Evolutionary conservation across 2,888 invertebrate species (phyloP).

Genomic region (Entomobrya multifasciata): DNA sequence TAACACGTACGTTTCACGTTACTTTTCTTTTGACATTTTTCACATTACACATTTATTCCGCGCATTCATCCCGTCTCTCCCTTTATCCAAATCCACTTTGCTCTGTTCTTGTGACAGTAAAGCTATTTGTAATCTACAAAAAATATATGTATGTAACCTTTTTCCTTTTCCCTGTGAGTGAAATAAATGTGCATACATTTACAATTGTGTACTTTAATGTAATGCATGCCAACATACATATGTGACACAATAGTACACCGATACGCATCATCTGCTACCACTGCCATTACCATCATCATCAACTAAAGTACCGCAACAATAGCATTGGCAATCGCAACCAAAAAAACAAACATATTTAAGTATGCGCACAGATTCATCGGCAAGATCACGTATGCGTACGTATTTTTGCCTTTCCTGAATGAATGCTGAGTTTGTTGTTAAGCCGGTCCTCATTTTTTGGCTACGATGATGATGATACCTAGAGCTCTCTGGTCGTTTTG

Average conservation of each 20-base stretch:
- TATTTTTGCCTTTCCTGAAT: constrained; percentile 25
- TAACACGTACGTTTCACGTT: neutral
- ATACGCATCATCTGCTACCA: constrained; percentile 63
- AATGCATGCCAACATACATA: neutral
- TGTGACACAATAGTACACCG: constrained; percentile 35
- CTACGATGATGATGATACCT: neutral
- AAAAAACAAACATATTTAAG: constrained; percentile 32
- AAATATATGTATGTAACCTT: constrained; percentile 20
- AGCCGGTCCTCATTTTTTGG: neutral
- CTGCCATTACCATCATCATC: neutral
- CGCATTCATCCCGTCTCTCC: neutral
- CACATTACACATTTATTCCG: neutral
- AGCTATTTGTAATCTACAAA: constrained; percentile 17
- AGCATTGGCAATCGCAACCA: neutral
- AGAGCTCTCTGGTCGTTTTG: constrained; percentile 19
- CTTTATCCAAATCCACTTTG: constrained; percentile 19
- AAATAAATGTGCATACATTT: too few species aligned
- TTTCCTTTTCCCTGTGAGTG: neutral
- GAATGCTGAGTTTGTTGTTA: too few species aligned
- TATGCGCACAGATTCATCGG: neutral
- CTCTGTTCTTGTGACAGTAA: constrained; percentile 41
- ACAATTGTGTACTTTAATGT: neutral
- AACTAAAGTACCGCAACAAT: constrained; percentile 63
- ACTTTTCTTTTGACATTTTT: neutral
- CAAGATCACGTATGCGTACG: neutral